phyloP scores from a whole-genome alignment of 1,140 invertebrate genomes.

The Eriocheir sinensis region DNA sequence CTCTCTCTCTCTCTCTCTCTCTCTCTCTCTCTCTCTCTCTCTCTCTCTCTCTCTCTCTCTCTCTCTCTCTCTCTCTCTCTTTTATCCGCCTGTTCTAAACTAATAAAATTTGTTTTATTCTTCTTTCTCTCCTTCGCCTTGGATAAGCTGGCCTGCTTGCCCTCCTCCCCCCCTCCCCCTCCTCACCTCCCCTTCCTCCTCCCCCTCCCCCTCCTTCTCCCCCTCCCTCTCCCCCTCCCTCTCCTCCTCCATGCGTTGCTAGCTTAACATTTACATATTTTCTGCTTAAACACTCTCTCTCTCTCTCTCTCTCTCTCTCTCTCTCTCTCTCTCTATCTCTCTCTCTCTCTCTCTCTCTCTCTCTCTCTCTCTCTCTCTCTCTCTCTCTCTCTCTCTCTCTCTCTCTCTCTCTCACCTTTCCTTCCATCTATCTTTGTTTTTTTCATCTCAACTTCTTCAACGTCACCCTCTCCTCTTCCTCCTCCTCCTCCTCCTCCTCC shows the following conservation, averaged over 20 bases:
- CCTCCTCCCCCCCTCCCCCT: background rate
- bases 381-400: background rate
- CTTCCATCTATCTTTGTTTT: background rate
- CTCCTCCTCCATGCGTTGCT: too few relatives aligned
- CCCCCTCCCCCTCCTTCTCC: background rate
- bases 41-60: background rate
- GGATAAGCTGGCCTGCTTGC: too few relatives aligned
- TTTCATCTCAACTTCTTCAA: background rate
- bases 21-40: background rate
- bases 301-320: background rate
- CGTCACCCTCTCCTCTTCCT: background rate
- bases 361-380: background rate
- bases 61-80: conserved; percentile 8
- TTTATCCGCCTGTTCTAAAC: too few relatives aligned
- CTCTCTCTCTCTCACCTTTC: background rate
- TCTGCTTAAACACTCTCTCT: background rate
- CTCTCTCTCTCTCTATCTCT: conserved; percentile 1
- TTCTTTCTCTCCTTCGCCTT: background rate
- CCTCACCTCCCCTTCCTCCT: background rate
- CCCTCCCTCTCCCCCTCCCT: background rate
- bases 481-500: background rate
- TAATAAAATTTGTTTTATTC: too few relatives aligned
- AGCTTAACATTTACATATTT: too few relatives aligned
- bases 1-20: too few relatives aligned
- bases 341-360: background rate